These are phyloP conservation scores for Pissodes strobi DNA, from an alignment of 1,140 invertebrate species.

Conservation along the genomic window DNA sequence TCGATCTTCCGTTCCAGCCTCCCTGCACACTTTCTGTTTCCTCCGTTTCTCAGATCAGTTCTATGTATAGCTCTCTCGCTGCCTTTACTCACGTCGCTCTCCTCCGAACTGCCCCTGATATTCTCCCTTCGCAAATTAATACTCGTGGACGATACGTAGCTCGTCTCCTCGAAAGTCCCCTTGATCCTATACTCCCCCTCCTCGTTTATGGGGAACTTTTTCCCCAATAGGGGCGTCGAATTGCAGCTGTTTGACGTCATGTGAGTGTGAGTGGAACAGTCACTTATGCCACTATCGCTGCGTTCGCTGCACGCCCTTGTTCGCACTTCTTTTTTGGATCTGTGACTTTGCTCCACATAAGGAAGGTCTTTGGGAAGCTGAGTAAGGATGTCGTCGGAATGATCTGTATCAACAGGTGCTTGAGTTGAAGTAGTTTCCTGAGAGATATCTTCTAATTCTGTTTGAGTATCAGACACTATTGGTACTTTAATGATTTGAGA, in stretches of 20 bases:
- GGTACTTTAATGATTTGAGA: too few relatives aligned
- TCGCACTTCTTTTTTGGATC: conserved; percentile 28
- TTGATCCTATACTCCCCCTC: conserved; percentile 46
- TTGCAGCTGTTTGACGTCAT: conserved; percentile 38
- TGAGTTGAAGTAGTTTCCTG: too few relatives aligned
- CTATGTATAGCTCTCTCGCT: not conserved
- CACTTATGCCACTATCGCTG: conserved; percentile 66
- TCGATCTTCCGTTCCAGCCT: conserved; percentile 42
- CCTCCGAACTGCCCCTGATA: conserved; percentile 11
- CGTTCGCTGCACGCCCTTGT: conserved; percentile 58
- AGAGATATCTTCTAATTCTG: too few relatives aligned
- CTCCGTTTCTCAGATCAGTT: not conserved
- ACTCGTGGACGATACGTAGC: conserved; percentile 12
- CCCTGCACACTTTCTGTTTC: not conserved
- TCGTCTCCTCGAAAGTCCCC: not conserved
- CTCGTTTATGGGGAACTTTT: conserved; percentile 55
- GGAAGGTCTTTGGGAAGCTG: not conserved
- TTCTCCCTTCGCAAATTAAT: conserved; percentile 14
- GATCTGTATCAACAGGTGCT: too few relatives aligned
- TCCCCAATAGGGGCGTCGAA: conserved; percentile 48
- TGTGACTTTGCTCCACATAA: not conserved
- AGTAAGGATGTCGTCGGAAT: conserved; percentile 1
- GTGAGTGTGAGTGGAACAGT: conserved; percentile 57
- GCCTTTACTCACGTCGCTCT: conserved; percentile 4
- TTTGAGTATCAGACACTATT: too few relatives aligned